A percentile compares a stretch with the other conserved stretches of the same genome.
phyloP scores from a whole-genome alignment of 1,140 invertebrate species.

The Theocolax elegans region DNA sequence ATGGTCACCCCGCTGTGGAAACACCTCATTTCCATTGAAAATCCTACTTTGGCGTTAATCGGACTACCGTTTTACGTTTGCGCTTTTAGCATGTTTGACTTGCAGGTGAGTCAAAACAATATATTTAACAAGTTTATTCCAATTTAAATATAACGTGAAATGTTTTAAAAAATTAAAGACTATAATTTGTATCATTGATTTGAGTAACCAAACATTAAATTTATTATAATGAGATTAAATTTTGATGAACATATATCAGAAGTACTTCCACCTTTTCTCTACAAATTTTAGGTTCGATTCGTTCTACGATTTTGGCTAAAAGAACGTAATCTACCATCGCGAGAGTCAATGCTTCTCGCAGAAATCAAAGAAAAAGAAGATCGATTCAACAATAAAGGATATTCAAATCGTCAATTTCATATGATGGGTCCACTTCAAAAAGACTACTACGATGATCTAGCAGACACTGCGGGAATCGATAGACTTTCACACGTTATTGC shows the following conservation, averaged over 20 bases:
- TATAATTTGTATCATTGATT: too few species aligned
- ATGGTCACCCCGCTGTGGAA: constrained; percentile 87
- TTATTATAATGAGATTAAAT: too few species aligned
- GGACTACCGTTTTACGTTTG: constrained; percentile 85
- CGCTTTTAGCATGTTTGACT: constrained; percentile 87
- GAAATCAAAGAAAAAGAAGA: constrained; percentile 70
- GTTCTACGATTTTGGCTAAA: constrained; percentile 76
- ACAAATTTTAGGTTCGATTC: constrained; percentile 80
- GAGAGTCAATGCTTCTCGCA: constrained; percentile 75
- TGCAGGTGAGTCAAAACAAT: constrained; percentile 76
- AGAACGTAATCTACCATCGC: constrained; percentile 72
- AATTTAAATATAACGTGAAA: too few species aligned
- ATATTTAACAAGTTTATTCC: too few species aligned
- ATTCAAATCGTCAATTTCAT: constrained; percentile 76
- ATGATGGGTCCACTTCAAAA: constrained; percentile 79
- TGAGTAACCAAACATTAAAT: too few species aligned
- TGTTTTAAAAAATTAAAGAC: too few species aligned
- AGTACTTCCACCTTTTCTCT: too few species aligned
- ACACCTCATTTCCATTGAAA: constrained; percentile 82
- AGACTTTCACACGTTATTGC: constrained; percentile 74
- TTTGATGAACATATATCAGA: too few species aligned
- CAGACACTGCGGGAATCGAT: constrained; percentile 71
- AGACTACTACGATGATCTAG: constrained; percentile 77
- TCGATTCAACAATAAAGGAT: constrained; percentile 67
- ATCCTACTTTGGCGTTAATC: constrained; percentile 82